A percentile compares a stretch with the other conserved stretches of the same genome.
phyloP scores from a whole-genome alignment of 1,140 invertebrate genomes.

The Meloidogyne hapla region DNA sequence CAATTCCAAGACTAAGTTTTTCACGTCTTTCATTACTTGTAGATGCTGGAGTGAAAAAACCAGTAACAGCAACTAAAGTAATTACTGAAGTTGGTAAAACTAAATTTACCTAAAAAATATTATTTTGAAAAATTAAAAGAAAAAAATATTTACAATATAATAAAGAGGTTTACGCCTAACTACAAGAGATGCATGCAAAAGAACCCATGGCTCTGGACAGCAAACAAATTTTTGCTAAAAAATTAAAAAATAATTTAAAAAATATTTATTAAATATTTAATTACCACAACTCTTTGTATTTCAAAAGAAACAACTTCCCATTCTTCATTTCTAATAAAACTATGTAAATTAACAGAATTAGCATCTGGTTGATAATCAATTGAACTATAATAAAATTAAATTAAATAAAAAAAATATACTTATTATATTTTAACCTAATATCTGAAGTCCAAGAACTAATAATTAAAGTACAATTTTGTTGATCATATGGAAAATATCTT shows the following conservation, averaged over 20 bases:
- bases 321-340: conserved; percentile 63
- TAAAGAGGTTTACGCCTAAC: conserved; percentile 61
- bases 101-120: no score
- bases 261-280: conserved; percentile 17
- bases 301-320: conserved; percentile 62
- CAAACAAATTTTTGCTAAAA: conserved; percentile 58
- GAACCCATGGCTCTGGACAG: conserved; percentile 61
- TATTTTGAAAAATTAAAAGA: no score
- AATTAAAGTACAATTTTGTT: no score
- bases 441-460: conserved; percentile 63
- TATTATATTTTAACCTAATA: conserved; percentile 5
- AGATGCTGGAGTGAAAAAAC: no score
- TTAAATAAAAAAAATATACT: background rate
- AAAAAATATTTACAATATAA: conserved; percentile 58
- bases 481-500: no score
- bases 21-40: conserved; percentile 60
- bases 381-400: conserved; percentile 39
- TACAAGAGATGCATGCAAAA: conserved; percentile 58
- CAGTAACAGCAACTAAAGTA: no score
- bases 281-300: conserved; percentile 53
- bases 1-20: conserved; percentile 60
- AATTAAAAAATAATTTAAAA: background rate
- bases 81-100: no score
- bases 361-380: conserved; percentile 60
- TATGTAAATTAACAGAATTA: conserved; percentile 60